A percentile compares a stretch with the other conserved stretches of the same genome.
Conservation (phyloP, 2,113 vertebrate species). For the Castor canadensis region DNA sequence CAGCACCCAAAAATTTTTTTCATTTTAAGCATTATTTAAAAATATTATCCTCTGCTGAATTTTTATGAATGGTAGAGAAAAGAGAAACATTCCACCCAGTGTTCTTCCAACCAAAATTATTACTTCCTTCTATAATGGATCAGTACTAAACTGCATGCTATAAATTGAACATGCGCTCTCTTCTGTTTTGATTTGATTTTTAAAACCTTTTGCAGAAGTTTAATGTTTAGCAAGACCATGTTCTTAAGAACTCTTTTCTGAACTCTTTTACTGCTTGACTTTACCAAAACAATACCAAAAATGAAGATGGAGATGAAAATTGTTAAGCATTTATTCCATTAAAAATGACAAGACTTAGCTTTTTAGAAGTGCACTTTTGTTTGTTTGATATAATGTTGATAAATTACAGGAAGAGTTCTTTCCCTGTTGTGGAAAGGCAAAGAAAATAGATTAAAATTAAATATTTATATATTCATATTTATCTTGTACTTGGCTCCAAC, state of each 20-base stretch:
- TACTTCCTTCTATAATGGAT: slow-evolving; percentile 63
- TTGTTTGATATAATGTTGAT: not conserved
- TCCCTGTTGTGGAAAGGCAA: not conserved
- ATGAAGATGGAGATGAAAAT: not conserved
- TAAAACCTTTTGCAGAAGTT: slow-evolving; percentile 61
- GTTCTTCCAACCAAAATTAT: slow-evolving; percentile 58
- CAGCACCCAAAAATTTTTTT: too few relatives aligned
- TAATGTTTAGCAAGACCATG: slow-evolving; percentile 50
- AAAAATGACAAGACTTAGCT: not conserved
- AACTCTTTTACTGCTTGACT: slow-evolving; percentile 19
- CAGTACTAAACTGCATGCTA: slow-evolving; percentile 43
- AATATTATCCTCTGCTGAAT: slow-evolving; percentile 78
- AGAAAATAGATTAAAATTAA: slow-evolving; percentile 36
- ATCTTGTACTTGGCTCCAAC: not conserved
- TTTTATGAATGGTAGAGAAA: slow-evolving; percentile 65
- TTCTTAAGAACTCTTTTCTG: slow-evolving; percentile 36
- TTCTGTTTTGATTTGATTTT: slow-evolving; percentile 38
- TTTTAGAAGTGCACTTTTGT: not conserved
- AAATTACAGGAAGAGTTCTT: slow-evolving; percentile 3
- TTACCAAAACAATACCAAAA: not conserved
- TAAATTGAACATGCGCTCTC: not conserved
- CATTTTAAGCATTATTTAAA: slow-evolving; percentile 77
- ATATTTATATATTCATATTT: slow-evolving; percentile 47
- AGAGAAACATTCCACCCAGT: slow-evolving; percentile 58
- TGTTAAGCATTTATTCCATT: not conserved